A percentile compares a stretch with the other conserved stretches of the same genome.
phyloP scores from a whole-genome alignment of 2,113 vertebrate genomes.

The Cochlearius cochlearius region DNA sequence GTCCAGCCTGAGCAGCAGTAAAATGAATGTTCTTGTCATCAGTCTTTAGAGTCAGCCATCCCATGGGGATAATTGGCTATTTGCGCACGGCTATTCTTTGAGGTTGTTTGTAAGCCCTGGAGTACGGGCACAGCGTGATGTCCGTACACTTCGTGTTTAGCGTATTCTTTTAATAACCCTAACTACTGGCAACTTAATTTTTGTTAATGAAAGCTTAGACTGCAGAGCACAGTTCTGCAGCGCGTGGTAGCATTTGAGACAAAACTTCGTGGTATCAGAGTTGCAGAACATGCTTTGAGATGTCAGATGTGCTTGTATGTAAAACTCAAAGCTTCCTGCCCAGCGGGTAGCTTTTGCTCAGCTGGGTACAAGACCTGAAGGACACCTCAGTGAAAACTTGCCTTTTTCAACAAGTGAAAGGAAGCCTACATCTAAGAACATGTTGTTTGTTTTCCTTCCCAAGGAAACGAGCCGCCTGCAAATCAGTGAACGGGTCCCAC shows the following conservation, averaged over 20 bases:
- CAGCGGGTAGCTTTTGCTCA: background rate
- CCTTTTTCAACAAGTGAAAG: background rate
- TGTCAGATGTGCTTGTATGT: background rate
- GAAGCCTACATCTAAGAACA: background rate
- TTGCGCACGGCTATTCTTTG: background rate
- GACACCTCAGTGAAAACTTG: background rate
- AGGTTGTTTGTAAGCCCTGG: background rate
- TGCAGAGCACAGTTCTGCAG: background rate
- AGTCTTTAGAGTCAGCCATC: background rate
- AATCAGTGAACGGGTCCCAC: slow-evolving; percentile 93
- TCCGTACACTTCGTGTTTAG: background rate
- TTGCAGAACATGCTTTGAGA: background rate
- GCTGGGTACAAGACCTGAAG: background rate
- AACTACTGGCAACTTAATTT: background rate
- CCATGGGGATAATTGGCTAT: background rate
- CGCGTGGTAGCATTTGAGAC: background rate
- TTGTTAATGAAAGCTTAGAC: background rate
- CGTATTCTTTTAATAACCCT: background rate
- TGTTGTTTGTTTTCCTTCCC: background rate
- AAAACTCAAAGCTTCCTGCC: background rate
- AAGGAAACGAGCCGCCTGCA: slow-evolving; percentile 95
- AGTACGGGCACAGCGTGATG: background rate
- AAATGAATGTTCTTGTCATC: background rate
- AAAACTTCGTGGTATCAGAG: background rate
- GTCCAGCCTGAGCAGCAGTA: background rate